Conservation (phyloP, 1,140 invertebrate species). For the Pissodes strobi region DNA sequence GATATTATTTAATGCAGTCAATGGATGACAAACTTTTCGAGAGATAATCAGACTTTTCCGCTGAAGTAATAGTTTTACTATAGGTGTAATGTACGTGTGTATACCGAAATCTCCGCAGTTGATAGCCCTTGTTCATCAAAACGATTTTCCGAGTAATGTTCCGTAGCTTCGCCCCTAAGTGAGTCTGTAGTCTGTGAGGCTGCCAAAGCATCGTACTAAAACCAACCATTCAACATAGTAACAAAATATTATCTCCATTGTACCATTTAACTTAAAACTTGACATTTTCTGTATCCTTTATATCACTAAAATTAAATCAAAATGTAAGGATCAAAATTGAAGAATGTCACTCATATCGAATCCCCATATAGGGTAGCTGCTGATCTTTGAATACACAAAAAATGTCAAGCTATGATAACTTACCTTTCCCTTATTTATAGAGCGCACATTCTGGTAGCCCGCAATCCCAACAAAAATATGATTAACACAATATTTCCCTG, state of each 20-base stretch:
- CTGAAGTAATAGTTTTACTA: too few species aligned
- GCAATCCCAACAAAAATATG: background rate
- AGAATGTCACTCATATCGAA: too few species aligned
- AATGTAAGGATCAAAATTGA: too few species aligned
- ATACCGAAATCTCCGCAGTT: slow-evolving; percentile 44
- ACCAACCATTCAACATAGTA: slow-evolving; percentile 32
- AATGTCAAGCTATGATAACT: background rate
- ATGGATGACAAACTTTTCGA: too few species aligned
- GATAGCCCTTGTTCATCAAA: slow-evolving; percentile 58
- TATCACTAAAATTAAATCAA: too few species aligned
- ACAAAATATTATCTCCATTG: background rate
- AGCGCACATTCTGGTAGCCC: slow-evolving; percentile 9
- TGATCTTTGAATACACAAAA: background rate
- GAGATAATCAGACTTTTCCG: too few species aligned
- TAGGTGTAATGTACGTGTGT: slow-evolving; percentile 1
- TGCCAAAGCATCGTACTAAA: slow-evolving; percentile 52
- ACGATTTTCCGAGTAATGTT: slow-evolving; percentile 57
- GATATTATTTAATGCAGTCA: too few species aligned
- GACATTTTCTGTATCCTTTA: too few species aligned
- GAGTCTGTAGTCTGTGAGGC: slow-evolving; percentile 37
- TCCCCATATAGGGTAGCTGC: too few species aligned
- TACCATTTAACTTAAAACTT: too few species aligned
- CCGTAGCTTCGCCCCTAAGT: slow-evolving; percentile 48
- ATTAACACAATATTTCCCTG: too few species aligned
- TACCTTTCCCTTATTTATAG: background rate